Evolutionary conservation across 1,140 invertebrate genomes (phyloP), one percentile per base, ranked within the genome.

Genomic region (Anoplolepis gracilipes): DNA sequence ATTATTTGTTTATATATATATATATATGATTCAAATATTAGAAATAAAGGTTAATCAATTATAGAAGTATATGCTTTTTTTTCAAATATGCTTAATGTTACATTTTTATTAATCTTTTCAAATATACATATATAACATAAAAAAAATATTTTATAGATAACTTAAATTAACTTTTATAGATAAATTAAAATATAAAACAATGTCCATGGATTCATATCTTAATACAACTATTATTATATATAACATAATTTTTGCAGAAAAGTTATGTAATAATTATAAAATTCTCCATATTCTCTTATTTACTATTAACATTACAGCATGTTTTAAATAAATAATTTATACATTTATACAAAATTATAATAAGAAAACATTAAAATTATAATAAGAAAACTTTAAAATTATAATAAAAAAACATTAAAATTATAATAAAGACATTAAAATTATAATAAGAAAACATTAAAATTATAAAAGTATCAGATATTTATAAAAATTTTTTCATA

Each of bases 321-420:
- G 8, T 42, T 49, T 49, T 4, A 36, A 22, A 22, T n/a, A 33
- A 33, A 30, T 86, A 79, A 61, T 46, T 49, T 61, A 59, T 67
- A 57, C 36, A 67, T 53, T 46, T 30, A 87, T 61, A 86, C 33
- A 64, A 49, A 30, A 64, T 62, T n/a, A 49, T 7, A n/a, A 36
- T 36, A 36, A 5, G 46, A 75, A 19, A n/a, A 25, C 62, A 39
- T 7, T 6, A 19, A 5, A 67, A 19, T 11, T 28, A 25, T 39
- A 25, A 36, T n/a, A n/a, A n/a, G n/a, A n/a, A n/a, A n/a, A n/a
- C n/a, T n/a, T n/a, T n/a, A n/a, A n/a, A n/a, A n/a, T n/a, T n/a
- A n/a, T n/a, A 8, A 10, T 62, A 75, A 5, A 39, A 76, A 19
- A n/a, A 30, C 62, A 49, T 7, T 6, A 16, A 1, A 64, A 10